Percentiles rank a stretch among this genome's conserved stretches.
Evolutionary conservation across 2,888 invertebrate genomes (phyloP).

Genomic region (Zygaena filipendulae): DNA sequence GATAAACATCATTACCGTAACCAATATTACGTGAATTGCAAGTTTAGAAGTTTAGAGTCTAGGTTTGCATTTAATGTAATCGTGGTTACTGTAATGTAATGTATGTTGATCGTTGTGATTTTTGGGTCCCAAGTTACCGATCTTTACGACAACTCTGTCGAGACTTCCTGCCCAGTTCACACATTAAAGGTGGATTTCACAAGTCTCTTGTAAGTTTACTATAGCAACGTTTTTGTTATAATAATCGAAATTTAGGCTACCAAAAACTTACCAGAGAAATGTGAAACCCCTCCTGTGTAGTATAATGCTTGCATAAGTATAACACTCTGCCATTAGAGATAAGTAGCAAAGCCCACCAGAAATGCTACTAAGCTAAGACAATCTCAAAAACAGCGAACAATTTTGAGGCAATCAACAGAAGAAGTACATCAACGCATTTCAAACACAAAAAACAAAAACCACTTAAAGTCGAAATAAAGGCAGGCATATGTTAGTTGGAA

Average conservation of each 20-base stretch:
- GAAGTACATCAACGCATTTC: constrained; percentile 1
- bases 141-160: too few species aligned
- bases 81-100: too few species aligned
- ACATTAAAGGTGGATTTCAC: constrained; percentile 2
- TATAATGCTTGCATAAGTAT: constrained; percentile 1
- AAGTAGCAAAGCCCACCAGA: too few species aligned
- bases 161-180: too few species aligned
- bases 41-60: too few species aligned
- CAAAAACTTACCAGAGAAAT: constrained; percentile 1
- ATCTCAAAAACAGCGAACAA: constrained; percentile 6
- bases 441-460: constrained; percentile 1
- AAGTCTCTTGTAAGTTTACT: neutral
- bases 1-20: too few species aligned
- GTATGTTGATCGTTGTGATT: too few species aligned
- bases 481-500: constrained; percentile 2
- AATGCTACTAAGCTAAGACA: constrained; percentile 6
- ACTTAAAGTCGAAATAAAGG: constrained; percentile 1
- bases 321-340: constrained; percentile 1
- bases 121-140: too few species aligned
- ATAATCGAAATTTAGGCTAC: constrained; percentile 1
- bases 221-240: constrained; percentile 2
- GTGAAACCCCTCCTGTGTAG: constrained; percentile 1
- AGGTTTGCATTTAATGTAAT: too few species aligned
- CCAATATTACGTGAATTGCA: too few species aligned
- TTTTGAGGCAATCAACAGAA: constrained; percentile 4